These are phyloP conservation scores for Kradibia gibbosae DNA, from an alignment of 1,140 invertebrate species.

Conservation along the genomic window DNA sequence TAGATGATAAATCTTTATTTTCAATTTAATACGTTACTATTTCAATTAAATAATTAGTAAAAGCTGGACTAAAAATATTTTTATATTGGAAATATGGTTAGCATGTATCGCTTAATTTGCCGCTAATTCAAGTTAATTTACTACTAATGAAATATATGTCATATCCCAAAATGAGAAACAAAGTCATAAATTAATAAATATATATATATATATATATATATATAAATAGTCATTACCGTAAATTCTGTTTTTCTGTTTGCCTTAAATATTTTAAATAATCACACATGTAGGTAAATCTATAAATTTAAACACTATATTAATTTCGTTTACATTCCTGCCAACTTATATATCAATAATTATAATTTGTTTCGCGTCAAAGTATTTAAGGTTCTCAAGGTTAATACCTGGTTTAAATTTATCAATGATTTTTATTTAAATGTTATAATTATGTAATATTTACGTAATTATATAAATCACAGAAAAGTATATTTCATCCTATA, in stretches of 20 bases:
- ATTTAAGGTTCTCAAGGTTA: not conserved
- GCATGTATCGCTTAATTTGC: no score
- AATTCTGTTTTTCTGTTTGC: not conserved
- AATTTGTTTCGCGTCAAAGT: not conserved
- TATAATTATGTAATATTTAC: not conserved
- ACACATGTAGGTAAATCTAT: not conserved
- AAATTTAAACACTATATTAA: not conserved
- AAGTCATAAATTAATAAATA: not conserved
- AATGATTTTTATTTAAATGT: not conserved
- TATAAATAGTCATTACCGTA: no score
- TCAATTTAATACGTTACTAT: not conserved
- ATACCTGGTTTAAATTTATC: not conserved
- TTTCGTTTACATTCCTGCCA: not conserved
- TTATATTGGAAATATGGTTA: no score
- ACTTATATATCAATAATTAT: constrained; percentile 2
- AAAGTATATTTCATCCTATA: constrained; percentile 32
- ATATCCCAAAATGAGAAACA: not conserved
- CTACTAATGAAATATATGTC: no score
- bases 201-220: not conserved
- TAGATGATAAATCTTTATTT: not conserved
- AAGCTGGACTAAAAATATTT: no score
- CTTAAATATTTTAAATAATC: not conserved
- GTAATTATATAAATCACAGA: constrained; percentile 45
- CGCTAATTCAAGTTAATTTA: no score
- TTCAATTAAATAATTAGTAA: no score